A percentile compares a stretch with the other conserved stretches of the same genome.
phyloP scores from a whole-genome alignment of 30 jellyfish, hydroid and myxozoan genomes.

The Calvadosia cruxmelitensis region DNA sequence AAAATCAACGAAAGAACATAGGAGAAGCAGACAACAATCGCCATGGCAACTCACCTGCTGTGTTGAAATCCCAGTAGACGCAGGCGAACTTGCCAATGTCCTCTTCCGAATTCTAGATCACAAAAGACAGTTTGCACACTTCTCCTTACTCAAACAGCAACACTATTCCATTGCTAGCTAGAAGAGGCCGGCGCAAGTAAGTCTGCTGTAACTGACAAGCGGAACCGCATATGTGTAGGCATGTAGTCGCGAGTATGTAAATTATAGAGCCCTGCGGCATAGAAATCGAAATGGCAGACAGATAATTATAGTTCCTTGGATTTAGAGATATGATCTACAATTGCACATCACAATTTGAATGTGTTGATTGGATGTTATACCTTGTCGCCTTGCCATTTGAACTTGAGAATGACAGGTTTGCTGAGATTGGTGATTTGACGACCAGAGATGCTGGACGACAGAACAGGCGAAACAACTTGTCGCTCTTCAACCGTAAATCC shows the following conservation, averaged over 20 bases:
- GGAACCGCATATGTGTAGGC: background rate
- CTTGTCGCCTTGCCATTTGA: constrained; percentile 34
- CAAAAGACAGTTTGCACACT: no score
- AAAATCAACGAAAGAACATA: background rate
- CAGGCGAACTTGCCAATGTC: constrained; percentile 43
- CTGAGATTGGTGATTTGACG: constrained; percentile 48
- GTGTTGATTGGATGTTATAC: no score
- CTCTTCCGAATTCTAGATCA: background rate
- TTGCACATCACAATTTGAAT: no score
- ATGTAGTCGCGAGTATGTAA: background rate
- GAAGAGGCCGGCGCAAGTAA: no score
- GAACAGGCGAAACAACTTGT: constrained; percentile 61
- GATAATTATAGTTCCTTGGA: no score
- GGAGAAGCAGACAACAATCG: background rate
- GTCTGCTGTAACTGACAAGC: background rate
- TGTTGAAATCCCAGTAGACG: constrained; percentile 80
- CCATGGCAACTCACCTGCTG: constrained; percentile 24
- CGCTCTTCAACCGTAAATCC: constrained; percentile 75
- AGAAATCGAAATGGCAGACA: no score
- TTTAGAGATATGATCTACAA: no score
- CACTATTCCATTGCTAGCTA: constrained; percentile 7
- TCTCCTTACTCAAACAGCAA: constrained; percentile 17
- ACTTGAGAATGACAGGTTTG: constrained; percentile 66
- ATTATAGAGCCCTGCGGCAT: no score
- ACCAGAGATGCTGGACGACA: constrained; percentile 85